Base-by-base conservation (phyloP, 2,888 invertebrate species). In the Mesochorus sp. region DNA sequence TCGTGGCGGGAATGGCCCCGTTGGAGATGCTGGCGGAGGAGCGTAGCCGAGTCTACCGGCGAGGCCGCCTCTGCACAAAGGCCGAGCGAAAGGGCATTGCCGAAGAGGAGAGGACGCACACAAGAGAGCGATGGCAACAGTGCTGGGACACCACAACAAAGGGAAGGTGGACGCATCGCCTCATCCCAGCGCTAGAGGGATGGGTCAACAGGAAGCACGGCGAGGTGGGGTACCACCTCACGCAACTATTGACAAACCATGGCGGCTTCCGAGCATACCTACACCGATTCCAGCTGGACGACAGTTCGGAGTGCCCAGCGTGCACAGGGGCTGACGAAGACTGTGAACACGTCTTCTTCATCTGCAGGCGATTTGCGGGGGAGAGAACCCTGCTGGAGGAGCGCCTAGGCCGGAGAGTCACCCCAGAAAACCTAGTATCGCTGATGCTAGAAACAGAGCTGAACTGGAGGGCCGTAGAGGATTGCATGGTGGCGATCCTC, bases 331-430 rank as follows among this genome's bases (percentile, higher is more conserved):
- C 4, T n/a, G n/a, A n/a, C 0, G 81, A 81, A 19, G 47, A 73
- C 17, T 67, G 28, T 12, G 81, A 80, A 19, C 80, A 81, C 39
- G 76, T 74, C 0, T 76, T 79, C 57, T 81, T 79, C 49, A 21
- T 10, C 0, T 81, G 80, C 19, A 73, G 78, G 0, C 76, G 80
- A 10, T 81, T 80, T 26, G 4, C 31, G 2, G 21, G 5, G 4
- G 68, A 80, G 24, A 31, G 75, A 42, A 34, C 21, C n/a, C 24
- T 51, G 14, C 51, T 73, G n/a, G 39, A 34, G 51, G 37, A 64
- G 19, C 19, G 10, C 19, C 44, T 66, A 12, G 19, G 19, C 24
- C 39, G 39, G 17, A 5, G 21, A n/a, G 12, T 51, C 31, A 57
- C 75, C 10, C 49, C 75, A 17, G 68, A 70, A 4, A 59, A 55